These are phyloP conservation scores for Rhynchotus rufescens DNA, from an alignment of 2,797 vertebrate species.

Conservation along the genomic window DNA sequence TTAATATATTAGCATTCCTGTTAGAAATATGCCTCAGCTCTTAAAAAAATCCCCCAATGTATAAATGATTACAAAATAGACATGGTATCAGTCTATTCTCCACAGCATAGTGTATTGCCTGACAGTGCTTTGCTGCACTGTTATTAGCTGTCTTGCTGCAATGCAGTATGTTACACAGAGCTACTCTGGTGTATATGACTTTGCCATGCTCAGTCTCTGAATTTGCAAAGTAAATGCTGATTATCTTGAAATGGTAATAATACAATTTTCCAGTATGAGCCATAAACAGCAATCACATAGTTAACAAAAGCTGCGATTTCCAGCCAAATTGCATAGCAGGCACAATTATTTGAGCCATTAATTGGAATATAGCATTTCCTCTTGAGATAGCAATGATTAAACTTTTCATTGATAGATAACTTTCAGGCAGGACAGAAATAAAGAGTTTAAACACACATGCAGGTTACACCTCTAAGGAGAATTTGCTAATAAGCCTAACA, in stretches of 20 bases:
- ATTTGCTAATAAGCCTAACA: slow-evolving; percentile 13
- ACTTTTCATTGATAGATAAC: slow-evolving; percentile 59
- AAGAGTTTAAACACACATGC: slow-evolving; percentile 29
- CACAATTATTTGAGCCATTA: slow-evolving; percentile 59
- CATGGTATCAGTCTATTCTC: not conserved
- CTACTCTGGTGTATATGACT: not conserved
- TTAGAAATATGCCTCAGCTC: not conserved
- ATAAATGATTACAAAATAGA: not conserved
- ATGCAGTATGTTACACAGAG: slow-evolving; percentile 12
- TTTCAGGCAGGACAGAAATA: slow-evolving; percentile 17
- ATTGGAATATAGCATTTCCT: slow-evolving; percentile 66
- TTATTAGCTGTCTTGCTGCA: slow-evolving; percentile 41
- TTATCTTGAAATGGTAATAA: slow-evolving; percentile 14
- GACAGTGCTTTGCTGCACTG: slow-evolving; percentile 16
- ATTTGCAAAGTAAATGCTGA: slow-evolving; percentile 4
- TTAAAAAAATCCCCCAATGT: not conserved
- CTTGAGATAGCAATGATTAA: slow-evolving; percentile 62
- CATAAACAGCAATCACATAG: not conserved
- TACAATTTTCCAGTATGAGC: not conserved
- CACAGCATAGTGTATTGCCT: not conserved
- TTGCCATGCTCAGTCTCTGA: not conserved
- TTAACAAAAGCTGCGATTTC: slow-evolving; percentile 27
- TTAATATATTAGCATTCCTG: not conserved
- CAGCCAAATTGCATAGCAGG: slow-evolving; percentile 20
- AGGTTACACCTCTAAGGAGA: slow-evolving; percentile 17